These are phyloP conservation scores for Cataglyphis albicans DNA, from an alignment of 2,888 invertebrate genomes.

Conservation along the genomic window DNA sequence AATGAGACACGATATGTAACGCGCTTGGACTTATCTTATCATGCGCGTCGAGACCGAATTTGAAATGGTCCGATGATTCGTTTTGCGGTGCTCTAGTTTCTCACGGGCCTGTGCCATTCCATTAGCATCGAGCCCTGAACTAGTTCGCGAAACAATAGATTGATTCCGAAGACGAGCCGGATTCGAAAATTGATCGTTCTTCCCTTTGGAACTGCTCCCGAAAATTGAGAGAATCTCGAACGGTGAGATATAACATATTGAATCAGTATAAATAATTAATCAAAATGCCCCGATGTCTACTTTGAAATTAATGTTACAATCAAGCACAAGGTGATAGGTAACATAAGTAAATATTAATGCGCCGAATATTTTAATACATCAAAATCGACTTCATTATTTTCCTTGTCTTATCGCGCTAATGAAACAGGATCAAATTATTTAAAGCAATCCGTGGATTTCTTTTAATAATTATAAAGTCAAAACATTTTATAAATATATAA, in stretches of 20 bases:
- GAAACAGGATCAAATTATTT: background rate
- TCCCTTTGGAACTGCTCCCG: constrained; percentile 4
- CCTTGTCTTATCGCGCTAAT: background rate
- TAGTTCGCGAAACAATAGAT: constrained; percentile 67
- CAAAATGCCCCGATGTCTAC: background rate
- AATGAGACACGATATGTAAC: background rate
- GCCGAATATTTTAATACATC: background rate
- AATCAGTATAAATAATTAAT: background rate
- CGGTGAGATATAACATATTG: background rate
- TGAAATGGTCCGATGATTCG: constrained; percentile 23
- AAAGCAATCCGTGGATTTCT: background rate
- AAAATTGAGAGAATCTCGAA: constrained; percentile 8
- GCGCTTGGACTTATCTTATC: background rate
- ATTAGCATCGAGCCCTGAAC: constrained; percentile 46
- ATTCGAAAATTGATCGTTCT: constrained; percentile 56
- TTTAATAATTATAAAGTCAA: background rate
- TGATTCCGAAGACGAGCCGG: constrained; percentile 53
- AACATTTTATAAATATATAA: background rate
- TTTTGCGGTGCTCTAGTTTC: constrained; percentile 7
- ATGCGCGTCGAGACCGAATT: background rate
- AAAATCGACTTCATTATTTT: background rate
- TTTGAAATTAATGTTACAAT: background rate
- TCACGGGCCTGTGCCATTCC: constrained; percentile 3
- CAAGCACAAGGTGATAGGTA: background rate
- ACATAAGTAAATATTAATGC: background rate